Evolutionary conservation across 2,113 vertebrate species (phyloP), one percentile per base, ranked within the genome.

Genomic region (Leucosticte australis): DNA sequence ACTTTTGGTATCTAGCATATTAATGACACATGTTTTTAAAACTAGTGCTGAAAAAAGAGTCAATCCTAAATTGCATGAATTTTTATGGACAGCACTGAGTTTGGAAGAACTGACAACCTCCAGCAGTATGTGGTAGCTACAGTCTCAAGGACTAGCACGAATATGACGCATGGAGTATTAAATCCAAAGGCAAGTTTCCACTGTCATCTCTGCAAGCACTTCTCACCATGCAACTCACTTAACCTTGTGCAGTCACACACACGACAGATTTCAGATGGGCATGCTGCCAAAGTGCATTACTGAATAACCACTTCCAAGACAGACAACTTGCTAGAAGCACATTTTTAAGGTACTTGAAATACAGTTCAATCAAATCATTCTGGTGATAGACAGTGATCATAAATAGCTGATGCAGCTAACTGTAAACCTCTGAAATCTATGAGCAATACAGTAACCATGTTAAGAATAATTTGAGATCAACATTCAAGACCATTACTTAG

Each of bases 111-210:
- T 42, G 50, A 74, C 76, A 64, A 27, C 13, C 44, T 71, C n/a
- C 41, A 74, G 68, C 41, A 90, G 71, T 50, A 41, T 2, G 30
- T 49, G n/a, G 46, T 18, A 76, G 76, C 56, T 31, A 10, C 70
- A 2, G 0, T 8, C 46, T 10, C 55, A n/a, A 53, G 55, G 39
- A 67, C 67, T 42, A 24, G 37, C 59, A 86, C 2, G 21, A 59
- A 69, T 53, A 67, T 80, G 91, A 96, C 24, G 7, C 70, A 90
- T 10, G 23, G 30, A 69, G 41, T 35, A 90, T 63, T 60, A 74
- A 87, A 82, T 53, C 52, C 83, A 89, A 86, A 94, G 71, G 47
- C 81, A 94, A 88, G 49, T 95, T 96, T 94, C 92, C 94, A 77
- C 89, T 81, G 60, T 73, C 84, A 55, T 87, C 67, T 71, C 81